These are phyloP conservation scores for Hydropsyche tenuis DNA, from an alignment of 1,140 invertebrate species.

Conservation along the genomic window DNA sequence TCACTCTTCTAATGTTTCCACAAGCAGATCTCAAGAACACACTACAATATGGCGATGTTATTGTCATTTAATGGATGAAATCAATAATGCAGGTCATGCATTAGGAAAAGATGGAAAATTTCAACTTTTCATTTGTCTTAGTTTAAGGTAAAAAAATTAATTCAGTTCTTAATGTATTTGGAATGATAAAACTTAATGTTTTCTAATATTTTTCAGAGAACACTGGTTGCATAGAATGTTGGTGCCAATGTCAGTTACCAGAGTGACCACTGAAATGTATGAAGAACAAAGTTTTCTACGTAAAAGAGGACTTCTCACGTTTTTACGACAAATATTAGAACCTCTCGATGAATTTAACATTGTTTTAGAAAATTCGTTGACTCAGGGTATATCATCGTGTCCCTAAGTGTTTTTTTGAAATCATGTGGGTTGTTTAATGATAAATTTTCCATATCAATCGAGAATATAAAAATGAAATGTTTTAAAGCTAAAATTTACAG, in stretches of 20 bases:
- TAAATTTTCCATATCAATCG: too few relatives aligned
- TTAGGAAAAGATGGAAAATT: constrained; percentile 98
- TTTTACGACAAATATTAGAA: constrained; percentile 90
- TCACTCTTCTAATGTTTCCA: constrained; percentile 51
- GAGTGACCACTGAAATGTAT: constrained; percentile 91
- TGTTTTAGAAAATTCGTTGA: constrained; percentile 91
- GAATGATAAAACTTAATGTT: constrained; percentile 12
- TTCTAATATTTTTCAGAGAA: constrained; percentile 72
- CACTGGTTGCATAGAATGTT: constrained; percentile 90
- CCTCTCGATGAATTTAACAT: constrained; percentile 94
- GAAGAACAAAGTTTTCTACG: constrained; percentile 94
- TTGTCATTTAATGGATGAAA: constrained; percentile 82
- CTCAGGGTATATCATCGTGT: constrained; percentile 82
- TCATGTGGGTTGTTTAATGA: too few relatives aligned
- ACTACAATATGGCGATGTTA: constrained; percentile 77
- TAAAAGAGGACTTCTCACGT: constrained; percentile 82
- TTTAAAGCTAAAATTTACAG: too few relatives aligned
- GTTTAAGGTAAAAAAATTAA: constrained; percentile 72
- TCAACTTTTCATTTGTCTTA: constrained; percentile 93
- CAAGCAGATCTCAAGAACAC: constrained; percentile 66
- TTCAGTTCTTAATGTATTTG: background rate
- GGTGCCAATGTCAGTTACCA: constrained; percentile 82
- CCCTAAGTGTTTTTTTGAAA: constrained; percentile 31
- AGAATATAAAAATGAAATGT: too few relatives aligned
- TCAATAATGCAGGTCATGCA: constrained; percentile 81